phyloP scores from a whole-genome alignment of 2,113 vertebrate genomes.

The Collichthys lucidus region DNA sequence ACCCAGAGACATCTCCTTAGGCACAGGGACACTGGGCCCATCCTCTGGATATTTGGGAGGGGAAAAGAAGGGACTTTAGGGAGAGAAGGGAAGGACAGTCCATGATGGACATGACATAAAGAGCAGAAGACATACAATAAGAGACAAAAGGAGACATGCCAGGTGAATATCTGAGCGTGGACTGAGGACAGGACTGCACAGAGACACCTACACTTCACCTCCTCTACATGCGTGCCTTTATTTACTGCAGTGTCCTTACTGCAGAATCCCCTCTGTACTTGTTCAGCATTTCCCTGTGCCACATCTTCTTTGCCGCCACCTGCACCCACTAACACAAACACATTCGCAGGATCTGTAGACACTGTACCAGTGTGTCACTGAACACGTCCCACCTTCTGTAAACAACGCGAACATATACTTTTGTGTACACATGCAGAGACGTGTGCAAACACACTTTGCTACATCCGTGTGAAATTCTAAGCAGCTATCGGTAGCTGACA shows the following conservation, averaged over 20 bases:
- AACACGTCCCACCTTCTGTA: constrained; percentile 65
- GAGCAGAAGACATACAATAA: not conserved
- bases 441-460: constrained; percentile 49
- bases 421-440: constrained; percentile 31
- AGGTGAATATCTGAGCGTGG: not conserved
- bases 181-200: constrained; percentile 8
- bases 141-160: not conserved
- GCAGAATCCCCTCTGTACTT: constrained; percentile 23
- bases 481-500: constrained; percentile 58
- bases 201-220: constrained; percentile 33
- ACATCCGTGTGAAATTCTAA: constrained; percentile 56
- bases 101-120: not conserved
- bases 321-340: constrained; percentile 37
- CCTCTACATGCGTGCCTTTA: constrained; percentile 30
- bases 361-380: constrained; percentile 30
- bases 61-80: not conserved
- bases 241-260: constrained; percentile 71
- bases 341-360: constrained; percentile 10
- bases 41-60: constrained; percentile 82
- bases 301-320: constrained; percentile 31
- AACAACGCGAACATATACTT: constrained; percentile 34
- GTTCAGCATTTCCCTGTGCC: constrained; percentile 61
- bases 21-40: constrained; percentile 86
- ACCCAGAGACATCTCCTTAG: constrained; percentile 96
- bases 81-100: not conserved